Evolutionary conservation across 2,888 invertebrate genomes (phyloP).

Genomic region (Aphelenchoides bicaudatus): DNA sequence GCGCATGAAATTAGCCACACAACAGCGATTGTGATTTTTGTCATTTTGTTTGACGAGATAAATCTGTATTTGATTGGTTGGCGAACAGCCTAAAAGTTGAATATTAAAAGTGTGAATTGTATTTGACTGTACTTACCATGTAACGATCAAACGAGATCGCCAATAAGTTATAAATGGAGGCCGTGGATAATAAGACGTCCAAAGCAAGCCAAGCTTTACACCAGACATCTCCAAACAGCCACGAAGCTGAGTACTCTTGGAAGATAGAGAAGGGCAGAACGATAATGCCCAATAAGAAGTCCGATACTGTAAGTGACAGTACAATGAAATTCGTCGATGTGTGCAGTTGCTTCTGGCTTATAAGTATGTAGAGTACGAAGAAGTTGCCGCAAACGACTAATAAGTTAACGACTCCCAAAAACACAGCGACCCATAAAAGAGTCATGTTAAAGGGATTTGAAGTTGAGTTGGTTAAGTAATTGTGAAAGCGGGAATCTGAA

Average conservation of each 20-base stretch:
- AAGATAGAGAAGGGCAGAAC: slow-evolving; percentile 92
- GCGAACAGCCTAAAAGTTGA: too few species aligned
- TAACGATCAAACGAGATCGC: slow-evolving; percentile 85
- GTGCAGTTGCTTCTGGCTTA: slow-evolving; percentile 66
- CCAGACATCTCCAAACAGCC: slow-evolving; percentile 92
- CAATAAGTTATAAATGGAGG: slow-evolving; percentile 88
- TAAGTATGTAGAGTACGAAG: slow-evolving; percentile 54
- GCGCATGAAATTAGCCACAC: slow-evolving; percentile 91
- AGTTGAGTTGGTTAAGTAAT: too few species aligned
- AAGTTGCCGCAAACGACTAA: slow-evolving; percentile 57
- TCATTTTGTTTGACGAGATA: slow-evolving; percentile 66
- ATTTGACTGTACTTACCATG: too few species aligned
- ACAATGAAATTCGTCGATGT: slow-evolving; percentile 95
- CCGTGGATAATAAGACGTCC: slow-evolving; percentile 97
- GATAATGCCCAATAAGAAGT: slow-evolving; percentile 86
- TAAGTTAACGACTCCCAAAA: slow-evolving; percentile 48
- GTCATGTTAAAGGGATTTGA: too few species aligned
- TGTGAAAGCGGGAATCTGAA: too few species aligned
- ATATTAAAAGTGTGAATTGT: too few species aligned
- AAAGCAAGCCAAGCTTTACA: slow-evolving; percentile 93
- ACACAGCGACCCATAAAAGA: slow-evolving; percentile 26
- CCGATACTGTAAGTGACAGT: slow-evolving; percentile 89
- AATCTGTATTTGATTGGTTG: slow-evolving; percentile 90
- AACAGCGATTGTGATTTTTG: slow-evolving; percentile 49
- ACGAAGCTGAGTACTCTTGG: slow-evolving; percentile 73